Evolutionary conservation across 2,888 invertebrate species (phyloP).

Genomic region (Hyles lineata): DNA sequence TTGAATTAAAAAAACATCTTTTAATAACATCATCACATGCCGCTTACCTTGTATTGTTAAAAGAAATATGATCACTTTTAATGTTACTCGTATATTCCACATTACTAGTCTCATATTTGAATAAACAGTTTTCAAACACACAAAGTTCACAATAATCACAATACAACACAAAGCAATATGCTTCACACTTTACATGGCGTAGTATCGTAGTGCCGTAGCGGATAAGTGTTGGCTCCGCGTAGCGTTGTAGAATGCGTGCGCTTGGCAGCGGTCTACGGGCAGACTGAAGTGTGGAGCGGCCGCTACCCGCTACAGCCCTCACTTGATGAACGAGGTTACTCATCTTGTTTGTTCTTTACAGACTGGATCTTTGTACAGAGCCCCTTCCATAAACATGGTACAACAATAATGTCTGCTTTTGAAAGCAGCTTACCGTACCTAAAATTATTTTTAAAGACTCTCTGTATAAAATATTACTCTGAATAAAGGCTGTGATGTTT

Average conservation of each 20-base stretch:
- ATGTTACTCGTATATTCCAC: conserved; percentile 48
- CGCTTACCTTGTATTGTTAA: conserved; percentile 56
- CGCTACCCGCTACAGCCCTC: conserved; percentile 44
- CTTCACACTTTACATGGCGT: conserved; percentile 33
- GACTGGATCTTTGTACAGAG: conserved; percentile 54
- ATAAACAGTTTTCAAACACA: conserved; percentile 29
- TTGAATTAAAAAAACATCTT: no score
- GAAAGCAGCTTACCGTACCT: conserved; percentile 35
- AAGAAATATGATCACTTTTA: conserved; percentile 53
- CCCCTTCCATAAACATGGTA: conserved; percentile 55
- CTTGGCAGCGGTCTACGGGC: conserved; percentile 47
- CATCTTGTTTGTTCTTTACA: conserved; percentile 62
- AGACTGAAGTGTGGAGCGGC: conserved; percentile 52
- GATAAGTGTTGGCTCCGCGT: conserved; percentile 26
- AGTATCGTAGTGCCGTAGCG: conserved; percentile 50
- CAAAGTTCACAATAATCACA: conserved; percentile 43
- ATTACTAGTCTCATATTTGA: conserved; percentile 46
- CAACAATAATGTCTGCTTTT: conserved; percentile 48
- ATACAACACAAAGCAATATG: conserved; percentile 42
- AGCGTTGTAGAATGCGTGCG: conserved; percentile 43
- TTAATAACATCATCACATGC: no score
- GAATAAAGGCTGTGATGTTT: neutral
- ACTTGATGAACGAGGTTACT: conserved; percentile 57
- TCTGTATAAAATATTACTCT: neutral
- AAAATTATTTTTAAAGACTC: neutral